Percentiles rank a stretch among this genome's conserved stretches.
phyloP scores from a whole-genome alignment of 2,113 vertebrate genomes.

The Arizona elegans region DNA sequence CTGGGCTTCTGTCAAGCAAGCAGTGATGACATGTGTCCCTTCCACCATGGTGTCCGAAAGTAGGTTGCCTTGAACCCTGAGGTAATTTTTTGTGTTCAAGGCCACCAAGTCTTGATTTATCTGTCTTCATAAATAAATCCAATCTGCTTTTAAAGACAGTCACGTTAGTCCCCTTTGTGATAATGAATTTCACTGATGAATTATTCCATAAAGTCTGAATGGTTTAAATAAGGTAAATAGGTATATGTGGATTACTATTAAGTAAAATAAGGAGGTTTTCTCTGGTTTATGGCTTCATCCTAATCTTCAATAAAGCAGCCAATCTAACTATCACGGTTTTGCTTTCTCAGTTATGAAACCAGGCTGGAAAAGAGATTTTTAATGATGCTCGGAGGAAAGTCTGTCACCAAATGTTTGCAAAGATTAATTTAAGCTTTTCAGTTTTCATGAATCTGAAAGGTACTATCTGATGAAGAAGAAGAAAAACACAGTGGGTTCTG shows the following conservation, averaged over 20 bases:
- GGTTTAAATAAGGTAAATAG: background rate
- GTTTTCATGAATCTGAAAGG: background rate
- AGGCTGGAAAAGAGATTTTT: background rate
- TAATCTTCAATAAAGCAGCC: background rate
- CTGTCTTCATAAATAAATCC: background rate
- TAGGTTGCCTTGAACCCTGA: background rate
- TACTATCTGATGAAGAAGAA: background rate
- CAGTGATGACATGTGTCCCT: background rate
- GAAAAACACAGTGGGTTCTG: background rate
- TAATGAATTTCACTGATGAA: background rate
- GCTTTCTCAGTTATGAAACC: background rate
- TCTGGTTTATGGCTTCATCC: background rate
- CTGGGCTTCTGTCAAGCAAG: background rate
- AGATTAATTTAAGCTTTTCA: background rate
- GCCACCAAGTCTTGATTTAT: background rate
- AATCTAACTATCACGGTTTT: background rate
- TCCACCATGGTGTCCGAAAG: background rate
- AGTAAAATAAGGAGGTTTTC: background rate
- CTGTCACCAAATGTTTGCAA: background rate
- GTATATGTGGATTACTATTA: background rate
- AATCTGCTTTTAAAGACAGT: background rate
- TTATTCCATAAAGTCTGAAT: background rate
- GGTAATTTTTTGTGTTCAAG: background rate
- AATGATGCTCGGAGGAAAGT: background rate
- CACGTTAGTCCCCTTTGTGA: background rate